These are phyloP conservation scores for Pituophis catenifer DNA, from an alignment of 2,113 vertebrate genomes.

Conservation along the genomic window DNA sequence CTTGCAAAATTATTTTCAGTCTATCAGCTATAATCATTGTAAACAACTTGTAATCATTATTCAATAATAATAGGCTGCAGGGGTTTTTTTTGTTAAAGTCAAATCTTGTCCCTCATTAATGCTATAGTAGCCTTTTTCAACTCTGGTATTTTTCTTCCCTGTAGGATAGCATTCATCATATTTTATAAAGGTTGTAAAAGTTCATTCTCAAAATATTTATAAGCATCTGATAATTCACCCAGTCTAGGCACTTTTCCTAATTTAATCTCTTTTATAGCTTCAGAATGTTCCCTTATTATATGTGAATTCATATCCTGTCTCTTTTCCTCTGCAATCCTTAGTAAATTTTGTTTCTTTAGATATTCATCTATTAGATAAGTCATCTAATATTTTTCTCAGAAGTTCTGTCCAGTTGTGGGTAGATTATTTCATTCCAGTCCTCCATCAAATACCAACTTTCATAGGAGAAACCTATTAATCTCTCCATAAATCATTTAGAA, in stretches of 20 bases:
- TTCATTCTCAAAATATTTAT: neutral
- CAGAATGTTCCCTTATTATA: neutral
- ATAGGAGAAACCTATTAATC: neutral
- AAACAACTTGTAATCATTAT: neutral
- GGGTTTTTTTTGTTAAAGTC: neutral
- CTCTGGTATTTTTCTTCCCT: neutral
- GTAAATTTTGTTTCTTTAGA: neutral
- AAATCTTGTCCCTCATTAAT: neutral
- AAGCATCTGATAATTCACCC: neutral
- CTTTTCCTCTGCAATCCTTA: neutral
- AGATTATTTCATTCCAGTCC: neutral
- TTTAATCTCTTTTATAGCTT: neutral
- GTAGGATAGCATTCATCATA: neutral
- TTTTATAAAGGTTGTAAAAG: neutral
- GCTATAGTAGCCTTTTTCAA: neutral
- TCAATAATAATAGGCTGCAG: neutral
- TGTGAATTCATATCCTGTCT: neutral
- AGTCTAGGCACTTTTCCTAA: neutral
- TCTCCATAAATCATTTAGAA: neutral
- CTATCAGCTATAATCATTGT: neutral
- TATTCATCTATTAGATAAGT: neutral
- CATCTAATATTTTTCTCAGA: neutral
- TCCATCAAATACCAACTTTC: neutral
- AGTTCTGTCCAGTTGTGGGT: neutral
- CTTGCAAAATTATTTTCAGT: neutral